These are phyloP conservation scores for Neoscelio sp. DNA, from an alignment of 2,888 invertebrate species.

Conservation along the genomic window DNA sequence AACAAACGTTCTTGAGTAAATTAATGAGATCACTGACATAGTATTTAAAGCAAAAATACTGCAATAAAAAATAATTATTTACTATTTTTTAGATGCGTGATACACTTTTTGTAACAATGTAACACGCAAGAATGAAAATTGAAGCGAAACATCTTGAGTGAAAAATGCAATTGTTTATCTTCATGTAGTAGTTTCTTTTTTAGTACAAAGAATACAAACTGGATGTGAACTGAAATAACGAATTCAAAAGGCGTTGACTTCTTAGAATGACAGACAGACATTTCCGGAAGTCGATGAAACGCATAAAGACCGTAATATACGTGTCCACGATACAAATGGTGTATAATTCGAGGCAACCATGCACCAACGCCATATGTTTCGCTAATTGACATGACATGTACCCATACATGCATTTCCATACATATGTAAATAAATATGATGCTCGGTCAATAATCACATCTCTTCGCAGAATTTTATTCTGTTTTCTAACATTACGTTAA, in stretches of 20 bases:
- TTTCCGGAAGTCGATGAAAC: slow-evolving; percentile 70
- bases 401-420: slow-evolving; percentile 56
- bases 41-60: slow-evolving; percentile 36
- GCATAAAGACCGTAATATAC: slow-evolving; percentile 70
- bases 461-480: slow-evolving; percentile 34
- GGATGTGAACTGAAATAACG: slow-evolving; percentile 68
- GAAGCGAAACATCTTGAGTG: slow-evolving; percentile 56
- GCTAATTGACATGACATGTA: slow-evolving; percentile 66
- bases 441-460: slow-evolving; percentile 61
- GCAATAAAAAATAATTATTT: slow-evolving; percentile 62
- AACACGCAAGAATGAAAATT: slow-evolving; percentile 45
- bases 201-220: slow-evolving; percentile 55
- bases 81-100: slow-evolving; percentile 43
- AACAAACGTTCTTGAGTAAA: slow-evolving; percentile 1
- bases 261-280: slow-evolving; percentile 67
- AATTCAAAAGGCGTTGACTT: slow-evolving; percentile 69
- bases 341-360: slow-evolving; percentile 69
- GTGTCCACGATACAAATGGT: slow-evolving; percentile 69
- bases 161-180: slow-evolving; percentile 59
- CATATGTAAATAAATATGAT: slow-evolving; percentile 63
- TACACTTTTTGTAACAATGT: slow-evolving; percentile 58
- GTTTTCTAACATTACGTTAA: slow-evolving; percentile 19
- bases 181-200: slow-evolving; percentile 49
- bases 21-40: slow-evolving; percentile 39
- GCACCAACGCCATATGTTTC: slow-evolving; percentile 67